These are phyloP conservation scores for Hippopotamus amphibius DNA, from an alignment of 2,113 vertebrate species.

Conservation along the genomic window DNA sequence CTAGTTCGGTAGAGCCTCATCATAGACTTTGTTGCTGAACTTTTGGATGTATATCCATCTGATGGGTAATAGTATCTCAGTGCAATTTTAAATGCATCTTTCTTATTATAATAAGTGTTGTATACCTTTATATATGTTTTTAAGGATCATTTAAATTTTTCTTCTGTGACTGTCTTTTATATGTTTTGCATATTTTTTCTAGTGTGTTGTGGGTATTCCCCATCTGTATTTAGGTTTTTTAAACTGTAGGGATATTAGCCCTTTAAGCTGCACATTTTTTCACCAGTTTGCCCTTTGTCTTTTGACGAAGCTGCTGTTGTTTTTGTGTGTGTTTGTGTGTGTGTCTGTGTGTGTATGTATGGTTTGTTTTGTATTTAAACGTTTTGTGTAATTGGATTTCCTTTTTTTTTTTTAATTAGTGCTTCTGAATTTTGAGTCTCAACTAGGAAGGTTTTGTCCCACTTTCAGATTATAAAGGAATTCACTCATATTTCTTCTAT, in stretches of 20 bases:
- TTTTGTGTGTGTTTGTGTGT: not conserved
- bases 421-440: constrained; percentile 28
- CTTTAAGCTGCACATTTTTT: constrained; percentile 5
- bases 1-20: not conserved
- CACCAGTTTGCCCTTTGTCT: constrained; percentile 33
- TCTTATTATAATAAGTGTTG: not conserved
- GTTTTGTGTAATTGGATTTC: constrained; percentile 37
- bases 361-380: constrained; percentile 8
- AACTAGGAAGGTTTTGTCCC: not conserved
- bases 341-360: not conserved
- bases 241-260: not conserved
- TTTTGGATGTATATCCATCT: not conserved
- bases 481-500: constrained; percentile 2
- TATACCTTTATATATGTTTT: constrained; percentile 21
- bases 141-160: not conserved
- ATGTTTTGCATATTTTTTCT: constrained; percentile 23
- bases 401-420: constrained; percentile 31
- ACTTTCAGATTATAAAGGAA: constrained; percentile 32
- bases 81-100: constrained; percentile 25
- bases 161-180: not conserved
- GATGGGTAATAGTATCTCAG: not conserved
- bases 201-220: not conserved
- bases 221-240: not conserved
- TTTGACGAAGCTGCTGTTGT: not conserved
- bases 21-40: not conserved